Percentiles rank a stretch among this genome's conserved stretches.
Evolutionary conservation across 1,140 invertebrate species (phyloP).

Genomic region (Drosophila bocqueti): DNA sequence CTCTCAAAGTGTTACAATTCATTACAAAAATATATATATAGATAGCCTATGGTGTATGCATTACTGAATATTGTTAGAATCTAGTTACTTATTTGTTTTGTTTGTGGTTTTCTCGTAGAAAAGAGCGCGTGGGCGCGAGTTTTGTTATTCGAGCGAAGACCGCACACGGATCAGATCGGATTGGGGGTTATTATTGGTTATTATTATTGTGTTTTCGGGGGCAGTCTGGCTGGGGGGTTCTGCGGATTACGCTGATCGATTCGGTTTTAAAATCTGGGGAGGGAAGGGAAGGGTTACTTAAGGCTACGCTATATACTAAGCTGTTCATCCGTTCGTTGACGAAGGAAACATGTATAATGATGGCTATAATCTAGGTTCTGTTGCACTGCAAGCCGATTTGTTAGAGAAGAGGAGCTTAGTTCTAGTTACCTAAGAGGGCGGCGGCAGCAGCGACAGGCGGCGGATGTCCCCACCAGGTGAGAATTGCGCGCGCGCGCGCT

Average conservation of each 20-base stretch:
- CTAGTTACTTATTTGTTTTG: conserved; percentile 28
- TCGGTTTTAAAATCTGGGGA: neutral
- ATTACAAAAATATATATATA: conserved; percentile 76
- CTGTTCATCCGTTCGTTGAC: conserved; percentile 14
- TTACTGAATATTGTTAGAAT: conserved; percentile 42
- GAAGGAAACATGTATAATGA: conserved; percentile 24
- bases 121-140: conserved; percentile 59
- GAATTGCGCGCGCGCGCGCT: neutral
- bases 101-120: conserved; percentile 39
- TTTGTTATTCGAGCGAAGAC: conserved; percentile 70
- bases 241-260: too few species aligned
- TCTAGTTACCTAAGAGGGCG: conserved; percentile 32
- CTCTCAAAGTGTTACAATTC: conserved; percentile 74
- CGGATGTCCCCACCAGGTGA: conserved; percentile 24
- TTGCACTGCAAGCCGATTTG: conserved; percentile 49
- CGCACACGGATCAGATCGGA: conserved; percentile 36
- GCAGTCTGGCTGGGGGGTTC: conserved; percentile 23
- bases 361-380: conserved; percentile 42
- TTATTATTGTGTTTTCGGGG: neutral
- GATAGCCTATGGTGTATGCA: conserved; percentile 67
- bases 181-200: neutral
- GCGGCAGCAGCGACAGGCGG: neutral
- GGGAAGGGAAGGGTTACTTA: conserved; percentile 16
- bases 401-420: conserved; percentile 40
- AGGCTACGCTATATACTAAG: conserved; percentile 26